These are phyloP conservation scores for Crambe crambe DNA, from an alignment of 37 sponge, comb jelly and placozoan genomes.

Conservation along the genomic window DNA sequence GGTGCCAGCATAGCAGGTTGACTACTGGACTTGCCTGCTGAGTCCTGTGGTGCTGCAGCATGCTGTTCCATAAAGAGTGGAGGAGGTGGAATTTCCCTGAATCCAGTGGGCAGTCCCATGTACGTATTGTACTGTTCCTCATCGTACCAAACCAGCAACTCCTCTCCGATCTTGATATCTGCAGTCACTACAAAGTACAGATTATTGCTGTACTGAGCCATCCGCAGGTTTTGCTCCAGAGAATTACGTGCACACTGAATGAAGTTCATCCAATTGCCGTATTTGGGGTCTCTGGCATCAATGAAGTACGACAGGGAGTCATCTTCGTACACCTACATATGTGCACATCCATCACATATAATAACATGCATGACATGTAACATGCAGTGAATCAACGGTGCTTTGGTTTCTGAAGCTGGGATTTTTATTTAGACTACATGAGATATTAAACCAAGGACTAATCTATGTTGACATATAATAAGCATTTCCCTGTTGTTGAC, in stretches of 20 bases:
- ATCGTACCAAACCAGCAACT: constrained; percentile 92
- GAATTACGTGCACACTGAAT: constrained; percentile 76
- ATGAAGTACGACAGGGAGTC: constrained; percentile 40
- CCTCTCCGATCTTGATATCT: constrained; percentile 61
- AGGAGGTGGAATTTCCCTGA: background rate
- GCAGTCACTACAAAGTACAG: constrained; percentile 72
- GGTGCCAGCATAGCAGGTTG: too few relatives aligned
- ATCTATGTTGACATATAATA: too few relatives aligned
- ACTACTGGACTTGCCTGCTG: background rate
- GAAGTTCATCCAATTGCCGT: constrained; percentile 75
- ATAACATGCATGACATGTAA: background rate
- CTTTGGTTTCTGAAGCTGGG: background rate
- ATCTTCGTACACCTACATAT: constrained; percentile 37
- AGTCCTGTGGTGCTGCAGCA: background rate
- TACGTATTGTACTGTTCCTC: constrained; percentile 51
- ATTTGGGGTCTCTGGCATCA: constrained; percentile 58
- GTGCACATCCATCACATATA: background rate
- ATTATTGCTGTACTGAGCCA: constrained; percentile 56
- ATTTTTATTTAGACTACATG: background rate
- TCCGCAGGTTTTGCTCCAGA: constrained; percentile 72
- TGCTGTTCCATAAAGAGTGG: background rate
- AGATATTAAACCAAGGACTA: background rate
- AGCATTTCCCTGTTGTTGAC: too few relatives aligned
- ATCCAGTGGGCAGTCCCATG: constrained; percentile 56
- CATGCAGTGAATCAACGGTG: background rate